Evolutionary conservation across 2,113 vertebrate genomes (phyloP), one percentile per base, ranked within the genome.

Genomic region (Todiramphus saurophagus): DNA sequence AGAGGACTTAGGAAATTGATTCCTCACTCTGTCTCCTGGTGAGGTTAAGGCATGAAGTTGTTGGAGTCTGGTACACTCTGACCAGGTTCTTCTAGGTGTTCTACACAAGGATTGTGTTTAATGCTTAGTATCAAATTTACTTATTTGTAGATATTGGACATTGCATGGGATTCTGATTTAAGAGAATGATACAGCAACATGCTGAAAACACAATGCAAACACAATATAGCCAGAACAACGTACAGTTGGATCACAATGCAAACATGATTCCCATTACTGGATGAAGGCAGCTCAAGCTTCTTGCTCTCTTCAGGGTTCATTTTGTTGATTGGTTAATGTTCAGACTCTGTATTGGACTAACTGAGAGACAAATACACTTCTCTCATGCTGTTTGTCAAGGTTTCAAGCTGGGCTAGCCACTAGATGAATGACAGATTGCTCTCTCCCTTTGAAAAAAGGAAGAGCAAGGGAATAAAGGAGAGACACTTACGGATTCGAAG

Each of bases 151-250:
- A 3, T 67, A 28, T 70, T 81, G 77, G 64, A 37, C 35, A 59
- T 50, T 76, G 51, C 28, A 14, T 10, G 23, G 37, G 21, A 39
- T 84, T 89, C 43, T 93, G 66, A 46, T 78, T 35, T 37, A 77
- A 44, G 25, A 69, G 37, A 39, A 19, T 0, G 0, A 31, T n/a
- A 76, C 8, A 48, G 27, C 48, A 73, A 37, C 2, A 9, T 41
- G 25, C 37, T 50, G 43, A 81, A 67, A 87, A 75, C 64, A 74
- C 50, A 78, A 31, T 1, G 1, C 37, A 63, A 81, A 50, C 33
- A 31, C 35, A 53, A 7, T 7, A 16, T 3, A 70, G 50, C 44
- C 39, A 17, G 24, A 24, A 67, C 9, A 21, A 55, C 7, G 3
- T 31, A 14, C 16, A 10, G 5, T 3, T 63, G 69, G 56, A 53